Evolutionary conservation across 1,140 invertebrate species (phyloP).

Genomic region (Cydia strobilella): DNA sequence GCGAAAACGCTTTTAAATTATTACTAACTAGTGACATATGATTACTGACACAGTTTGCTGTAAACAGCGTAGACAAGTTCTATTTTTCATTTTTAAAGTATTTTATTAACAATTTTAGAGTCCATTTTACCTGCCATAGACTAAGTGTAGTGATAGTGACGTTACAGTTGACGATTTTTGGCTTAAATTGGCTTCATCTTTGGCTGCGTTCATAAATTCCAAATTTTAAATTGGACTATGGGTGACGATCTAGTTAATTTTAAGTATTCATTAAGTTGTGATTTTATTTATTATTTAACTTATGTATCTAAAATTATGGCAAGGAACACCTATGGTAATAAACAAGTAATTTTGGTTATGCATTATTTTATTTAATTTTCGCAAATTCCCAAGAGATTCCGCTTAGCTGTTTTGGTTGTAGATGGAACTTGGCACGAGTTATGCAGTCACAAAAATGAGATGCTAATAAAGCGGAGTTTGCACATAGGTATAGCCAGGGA

Average conservation of each 20-base stretch:
- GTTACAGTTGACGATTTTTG: constrained; percentile 45
- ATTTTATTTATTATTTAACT: constrained; percentile 78
- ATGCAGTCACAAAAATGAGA: no score
- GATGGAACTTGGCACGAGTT: no score
- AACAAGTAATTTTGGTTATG: constrained; percentile 64
- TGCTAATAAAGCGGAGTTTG: no score
- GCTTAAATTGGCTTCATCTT: constrained; percentile 35
- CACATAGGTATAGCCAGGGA: no score
- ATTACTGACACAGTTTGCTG: neutral
- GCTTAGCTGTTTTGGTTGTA: no score
- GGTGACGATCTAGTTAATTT: constrained; percentile 69
- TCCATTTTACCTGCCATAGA: constrained; percentile 74
- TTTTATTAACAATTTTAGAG: constrained; percentile 71
- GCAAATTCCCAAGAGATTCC: no score
- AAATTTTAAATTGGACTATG: constrained; percentile 47
- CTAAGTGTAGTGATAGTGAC: constrained; percentile 71
- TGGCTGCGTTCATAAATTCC: constrained; percentile 54
- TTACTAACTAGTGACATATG: neutral
- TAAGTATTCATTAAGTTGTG: constrained; percentile 77
- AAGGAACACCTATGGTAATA: constrained; percentile 73
- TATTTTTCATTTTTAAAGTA: constrained; percentile 58
- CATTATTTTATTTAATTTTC: constrained; percentile 48
- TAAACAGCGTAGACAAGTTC: constrained; percentile 32
- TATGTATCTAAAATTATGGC: constrained; percentile 78
- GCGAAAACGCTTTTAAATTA: constrained; percentile 1